Evolutionary conservation across 1,140 invertebrate genomes (phyloP).

Genomic region (Aphelinus certus): DNA sequence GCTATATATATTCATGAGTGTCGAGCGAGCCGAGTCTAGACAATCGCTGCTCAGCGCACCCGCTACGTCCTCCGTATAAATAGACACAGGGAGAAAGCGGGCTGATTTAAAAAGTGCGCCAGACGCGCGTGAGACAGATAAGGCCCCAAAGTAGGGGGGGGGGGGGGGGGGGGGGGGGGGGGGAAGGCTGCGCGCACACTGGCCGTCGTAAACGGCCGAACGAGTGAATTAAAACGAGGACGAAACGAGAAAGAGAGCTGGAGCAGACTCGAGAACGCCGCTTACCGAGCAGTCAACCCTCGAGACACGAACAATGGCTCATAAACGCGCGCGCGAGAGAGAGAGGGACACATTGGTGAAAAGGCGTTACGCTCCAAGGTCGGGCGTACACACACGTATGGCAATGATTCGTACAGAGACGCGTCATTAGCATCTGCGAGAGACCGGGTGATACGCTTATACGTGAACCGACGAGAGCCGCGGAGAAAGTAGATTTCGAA

Average conservation of each 20-base stretch:
- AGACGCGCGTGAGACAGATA: conserved; percentile 4
- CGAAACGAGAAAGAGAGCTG: conserved; percentile 31
- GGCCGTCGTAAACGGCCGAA: neutral
- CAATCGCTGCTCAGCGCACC: no score
- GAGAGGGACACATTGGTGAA: neutral
- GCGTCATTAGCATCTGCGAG: no score
- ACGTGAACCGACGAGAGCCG: no score
- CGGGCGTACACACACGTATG: neutral
- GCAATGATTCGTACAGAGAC: no score
- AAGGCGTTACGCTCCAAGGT: conserved; percentile 16
- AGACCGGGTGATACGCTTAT: no score
- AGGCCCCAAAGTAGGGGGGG: neutral
- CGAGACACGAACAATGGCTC: conserved; percentile 26
- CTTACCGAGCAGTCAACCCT: neutral
- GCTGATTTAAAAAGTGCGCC: no score
- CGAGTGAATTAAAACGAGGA: conserved; percentile 31
- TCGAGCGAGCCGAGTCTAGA: no score
- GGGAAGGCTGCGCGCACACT: no score
- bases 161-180: no score
- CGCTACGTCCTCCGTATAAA: no score
- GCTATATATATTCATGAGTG: no score
- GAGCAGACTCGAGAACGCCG: conserved; percentile 8
- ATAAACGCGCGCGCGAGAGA: neutral
- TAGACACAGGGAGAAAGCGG: neutral
- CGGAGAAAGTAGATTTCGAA: no score